phyloP scores from a whole-genome alignment of 2,797 vertebrate genomes.

The Diplodus sargus region DNA sequence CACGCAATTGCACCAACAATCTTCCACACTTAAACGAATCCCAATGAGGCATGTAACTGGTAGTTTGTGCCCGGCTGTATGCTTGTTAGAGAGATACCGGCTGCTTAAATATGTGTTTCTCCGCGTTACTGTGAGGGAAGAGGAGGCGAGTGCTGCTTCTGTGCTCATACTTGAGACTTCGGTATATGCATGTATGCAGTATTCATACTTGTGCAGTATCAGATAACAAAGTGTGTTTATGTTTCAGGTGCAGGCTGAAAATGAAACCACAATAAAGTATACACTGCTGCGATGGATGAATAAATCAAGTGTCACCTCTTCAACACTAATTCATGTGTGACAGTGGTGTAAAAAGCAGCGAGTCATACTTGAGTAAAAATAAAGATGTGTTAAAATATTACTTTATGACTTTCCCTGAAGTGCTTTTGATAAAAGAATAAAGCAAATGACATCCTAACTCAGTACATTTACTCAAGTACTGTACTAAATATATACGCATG shows the following conservation, averaged over 20 bases:
- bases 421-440: too few species aligned
- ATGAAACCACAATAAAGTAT: slow-evolving; percentile 71
- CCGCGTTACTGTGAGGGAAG: slow-evolving; percentile 26
- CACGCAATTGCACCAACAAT: slow-evolving; percentile 61
- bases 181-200: background rate
- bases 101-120: slow-evolving; percentile 42
- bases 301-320: slow-evolving; percentile 55
- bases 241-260: slow-evolving; percentile 71
- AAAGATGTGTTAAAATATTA: too few species aligned
- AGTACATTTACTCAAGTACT: too few species aligned
- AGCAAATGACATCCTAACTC: too few species aligned
- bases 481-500: too few species aligned
- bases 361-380: too few species aligned
- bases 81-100: slow-evolving; percentile 65
- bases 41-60: slow-evolving; percentile 77
- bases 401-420: too few species aligned
- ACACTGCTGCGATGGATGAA: slow-evolving; percentile 58
- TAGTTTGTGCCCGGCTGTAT: slow-evolving; percentile 54
- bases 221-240: slow-evolving; percentile 62
- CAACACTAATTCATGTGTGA: slow-evolving; percentile 10
- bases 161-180: slow-evolving; percentile 18
- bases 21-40: slow-evolving; percentile 71
- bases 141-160: slow-evolving; percentile 1
- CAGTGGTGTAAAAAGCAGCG: background rate
- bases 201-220: slow-evolving; percentile 44